Evolutionary conservation across 2,113 vertebrate species (phyloP).

Genomic region (Mola mola): DNA sequence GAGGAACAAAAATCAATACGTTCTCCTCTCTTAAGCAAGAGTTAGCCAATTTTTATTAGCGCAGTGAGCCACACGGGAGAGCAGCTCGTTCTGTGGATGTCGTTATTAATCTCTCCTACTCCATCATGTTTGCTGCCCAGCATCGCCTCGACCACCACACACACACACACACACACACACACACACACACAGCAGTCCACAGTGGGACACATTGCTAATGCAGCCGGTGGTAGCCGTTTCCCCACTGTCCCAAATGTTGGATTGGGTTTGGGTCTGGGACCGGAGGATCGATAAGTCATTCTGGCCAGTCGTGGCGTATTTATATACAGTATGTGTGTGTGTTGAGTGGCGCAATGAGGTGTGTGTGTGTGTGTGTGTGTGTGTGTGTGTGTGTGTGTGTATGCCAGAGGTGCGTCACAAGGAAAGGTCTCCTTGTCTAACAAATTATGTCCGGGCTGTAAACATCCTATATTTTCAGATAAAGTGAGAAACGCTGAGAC

Average conservation of each 20-base stretch:
- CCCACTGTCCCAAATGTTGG: conserved; percentile 56
- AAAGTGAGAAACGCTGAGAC: too few species aligned
- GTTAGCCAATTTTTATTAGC: conserved; percentile 57
- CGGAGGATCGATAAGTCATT: conserved; percentile 54
- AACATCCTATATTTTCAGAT: too few species aligned
- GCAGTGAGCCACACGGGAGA: conserved; percentile 39
- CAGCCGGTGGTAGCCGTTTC: conserved; percentile 23
- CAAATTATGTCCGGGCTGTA: too few species aligned
- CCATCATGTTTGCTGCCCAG: conserved; percentile 19
- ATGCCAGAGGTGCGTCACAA: too few species aligned
- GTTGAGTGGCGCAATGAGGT: neutral
- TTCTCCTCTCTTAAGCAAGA: conserved; percentile 58
- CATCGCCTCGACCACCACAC: neutral
- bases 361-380: conserved; percentile 4
- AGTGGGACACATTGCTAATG: conserved; percentile 37
- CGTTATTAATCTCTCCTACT: conserved; percentile 54
- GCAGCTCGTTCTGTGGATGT: conserved; percentile 39
- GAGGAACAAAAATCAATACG: conserved; percentile 49
- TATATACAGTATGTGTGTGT: neutral
- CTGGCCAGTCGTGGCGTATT: too few species aligned
- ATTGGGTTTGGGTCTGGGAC: conserved; percentile 45
- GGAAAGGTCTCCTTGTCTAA: too few species aligned
- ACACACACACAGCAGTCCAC: conserved; percentile 1
- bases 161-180: conserved; percentile 26
- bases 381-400: too few species aligned